These are phyloP conservation scores for Babylonia areolata DNA, from an alignment of 1,140 invertebrate genomes.

Conservation along the genomic window DNA sequence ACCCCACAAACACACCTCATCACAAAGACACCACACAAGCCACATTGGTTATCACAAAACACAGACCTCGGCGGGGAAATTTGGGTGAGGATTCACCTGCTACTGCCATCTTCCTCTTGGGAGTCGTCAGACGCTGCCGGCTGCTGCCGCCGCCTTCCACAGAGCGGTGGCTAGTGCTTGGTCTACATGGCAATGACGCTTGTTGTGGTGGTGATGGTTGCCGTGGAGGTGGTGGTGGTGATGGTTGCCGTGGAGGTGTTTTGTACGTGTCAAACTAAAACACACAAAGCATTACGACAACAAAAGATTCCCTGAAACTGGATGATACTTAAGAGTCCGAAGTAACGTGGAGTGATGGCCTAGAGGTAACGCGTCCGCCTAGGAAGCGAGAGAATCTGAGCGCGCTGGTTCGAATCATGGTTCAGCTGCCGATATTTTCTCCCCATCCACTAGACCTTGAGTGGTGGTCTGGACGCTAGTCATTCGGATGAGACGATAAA, in stretches of 20 bases:
- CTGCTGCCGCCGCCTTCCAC: not conserved
- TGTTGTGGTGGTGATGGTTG: not conserved
- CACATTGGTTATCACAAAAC: too few species aligned
- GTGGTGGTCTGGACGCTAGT: too few species aligned
- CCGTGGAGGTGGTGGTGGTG: not conserved
- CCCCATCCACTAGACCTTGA: too few species aligned
- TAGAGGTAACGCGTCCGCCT: too few species aligned
- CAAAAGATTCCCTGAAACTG: not conserved
- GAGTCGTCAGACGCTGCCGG: not conserved
- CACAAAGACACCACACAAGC: too few species aligned
- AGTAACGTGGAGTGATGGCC: too few species aligned
- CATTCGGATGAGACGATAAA: too few species aligned
- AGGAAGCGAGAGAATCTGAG: too few species aligned
- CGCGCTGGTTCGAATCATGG: too few species aligned
- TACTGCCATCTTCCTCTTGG: not conserved
- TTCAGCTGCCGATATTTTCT: too few species aligned
- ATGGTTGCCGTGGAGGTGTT: constrained; percentile 14
- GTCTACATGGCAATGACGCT: too few species aligned
- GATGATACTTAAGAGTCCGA: not conserved
- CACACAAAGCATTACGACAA: not conserved
- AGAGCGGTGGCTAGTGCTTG: not conserved
- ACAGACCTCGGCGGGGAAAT: not conserved
- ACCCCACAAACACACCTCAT: too few species aligned
- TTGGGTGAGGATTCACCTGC: not conserved
- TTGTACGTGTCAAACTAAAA: not conserved